Evolutionary conservation across 2,888 invertebrate genomes (phyloP).

Genomic region (Sphaerophoria taeniata): DNA sequence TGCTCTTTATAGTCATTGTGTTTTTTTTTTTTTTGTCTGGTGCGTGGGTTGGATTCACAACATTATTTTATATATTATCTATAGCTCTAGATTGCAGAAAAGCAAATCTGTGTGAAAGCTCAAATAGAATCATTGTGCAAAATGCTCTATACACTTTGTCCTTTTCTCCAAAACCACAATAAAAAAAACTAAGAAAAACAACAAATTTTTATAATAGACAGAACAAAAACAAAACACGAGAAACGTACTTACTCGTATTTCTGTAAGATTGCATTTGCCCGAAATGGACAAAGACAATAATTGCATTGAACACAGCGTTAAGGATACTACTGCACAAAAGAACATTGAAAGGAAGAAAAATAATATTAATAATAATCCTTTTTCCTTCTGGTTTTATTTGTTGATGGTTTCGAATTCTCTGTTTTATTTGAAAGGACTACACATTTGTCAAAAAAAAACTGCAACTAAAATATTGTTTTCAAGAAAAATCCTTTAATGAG

Average conservation of each 20-base stretch:
- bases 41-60: not conserved
- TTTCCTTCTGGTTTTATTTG: not conserved
- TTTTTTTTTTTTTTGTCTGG: not conserved
- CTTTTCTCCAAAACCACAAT: not conserved
- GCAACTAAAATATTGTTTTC: too few species aligned
- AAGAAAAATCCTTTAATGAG: too few species aligned
- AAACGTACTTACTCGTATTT: constrained; percentile 15
- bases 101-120: constrained; percentile 40
- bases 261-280: constrained; percentile 25
- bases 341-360: constrained; percentile 22
- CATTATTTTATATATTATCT: not conserved
- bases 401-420: not conserved
- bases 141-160: constrained; percentile 14
- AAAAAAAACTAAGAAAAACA: not conserved
- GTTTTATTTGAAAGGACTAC: not conserved
- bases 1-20: not conserved
- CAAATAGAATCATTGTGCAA: constrained; percentile 33
- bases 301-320: constrained; percentile 57
- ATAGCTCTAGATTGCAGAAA: constrained; percentile 4
- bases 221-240: not conserved
- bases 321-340: constrained; percentile 25
- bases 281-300: constrained; percentile 58
- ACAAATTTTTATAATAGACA: constrained; percentile 2
- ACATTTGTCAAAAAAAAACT: not conserved
- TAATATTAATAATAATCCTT: constrained; percentile 36